Conservation (phyloP, 2,888 invertebrate species). For the Didymodactylos carnosus region DNA sequence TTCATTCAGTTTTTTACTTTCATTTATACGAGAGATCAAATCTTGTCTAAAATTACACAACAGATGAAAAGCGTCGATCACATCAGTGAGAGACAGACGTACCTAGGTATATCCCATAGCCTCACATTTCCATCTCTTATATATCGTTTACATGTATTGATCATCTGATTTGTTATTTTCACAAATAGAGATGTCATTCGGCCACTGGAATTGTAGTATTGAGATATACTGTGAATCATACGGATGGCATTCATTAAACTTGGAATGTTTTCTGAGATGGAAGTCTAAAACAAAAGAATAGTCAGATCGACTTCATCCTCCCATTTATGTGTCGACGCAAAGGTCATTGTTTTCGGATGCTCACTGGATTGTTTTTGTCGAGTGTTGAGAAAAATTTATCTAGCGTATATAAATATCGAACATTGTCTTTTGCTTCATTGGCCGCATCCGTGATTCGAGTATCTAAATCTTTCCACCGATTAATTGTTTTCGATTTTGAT, state of each 20-base stretch:
- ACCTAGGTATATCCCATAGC: slow-evolving; percentile 69
- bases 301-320: too few relatives aligned
- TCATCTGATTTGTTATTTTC: slow-evolving; percentile 96
- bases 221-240: slow-evolving; percentile 77
- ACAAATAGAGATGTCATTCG: slow-evolving; percentile 86
- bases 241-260: slow-evolving; percentile 73
- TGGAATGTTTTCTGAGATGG: slow-evolving; percentile 69
- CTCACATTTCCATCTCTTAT: slow-evolving; percentile 52
- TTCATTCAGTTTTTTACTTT: slow-evolving; percentile 65
- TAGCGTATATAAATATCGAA: slow-evolving; percentile 75
- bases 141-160: slow-evolving; percentile 77
- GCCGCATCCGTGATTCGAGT: slow-evolving; percentile 77
- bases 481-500: slow-evolving; percentile 31
- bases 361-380: slow-evolving; percentile 71
- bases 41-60: slow-evolving; percentile 20
- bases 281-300: too few relatives aligned
- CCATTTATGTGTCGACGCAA: background rate
- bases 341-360: slow-evolving; percentile 17
- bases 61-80: background rate
- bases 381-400: slow-evolving; percentile 82
- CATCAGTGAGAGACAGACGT: slow-evolving; percentile 22
- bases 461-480: slow-evolving; percentile 37
- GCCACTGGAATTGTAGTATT: slow-evolving; percentile 87
- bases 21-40: slow-evolving; percentile 55
- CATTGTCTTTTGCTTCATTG: slow-evolving; percentile 83